These are phyloP conservation scores for Pseudachorutes palmiensis DNA, from an alignment of 1,140 invertebrate genomes.

Conservation along the genomic window DNA sequence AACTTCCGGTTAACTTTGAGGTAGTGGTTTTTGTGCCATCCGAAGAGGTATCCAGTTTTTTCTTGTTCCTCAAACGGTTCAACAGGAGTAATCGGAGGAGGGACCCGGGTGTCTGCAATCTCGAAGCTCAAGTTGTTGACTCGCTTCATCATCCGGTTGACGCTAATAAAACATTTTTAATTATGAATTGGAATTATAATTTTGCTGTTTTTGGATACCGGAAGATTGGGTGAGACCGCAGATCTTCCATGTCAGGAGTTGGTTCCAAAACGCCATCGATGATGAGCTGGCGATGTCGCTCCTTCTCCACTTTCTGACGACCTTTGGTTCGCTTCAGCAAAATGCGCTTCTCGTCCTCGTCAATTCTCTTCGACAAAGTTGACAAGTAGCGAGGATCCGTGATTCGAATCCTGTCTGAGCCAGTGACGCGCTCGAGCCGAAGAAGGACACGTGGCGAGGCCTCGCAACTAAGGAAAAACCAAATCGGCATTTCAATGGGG, in stretches of 20 bases:
- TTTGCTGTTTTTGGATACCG: slow-evolving; percentile 23
- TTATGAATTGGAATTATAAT: neutral
- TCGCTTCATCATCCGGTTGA: slow-evolving; percentile 2
- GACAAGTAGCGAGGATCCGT: slow-evolving; percentile 29
- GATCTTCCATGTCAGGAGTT: slow-evolving; percentile 30
- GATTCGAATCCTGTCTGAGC: slow-evolving; percentile 29
- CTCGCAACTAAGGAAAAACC: slow-evolving; percentile 1
- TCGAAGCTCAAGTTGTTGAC: neutral
- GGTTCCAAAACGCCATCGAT: slow-evolving; percentile 34
- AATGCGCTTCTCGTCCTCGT: slow-evolving; percentile 25
- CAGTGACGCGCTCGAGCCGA: slow-evolving; percentile 33
- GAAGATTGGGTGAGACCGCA: slow-evolving; percentile 31
- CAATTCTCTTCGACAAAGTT: slow-evolving; percentile 23
- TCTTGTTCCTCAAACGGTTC: neutral
- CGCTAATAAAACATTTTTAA: neutral
- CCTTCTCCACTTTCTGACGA: slow-evolving; percentile 25
- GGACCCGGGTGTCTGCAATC: neutral
- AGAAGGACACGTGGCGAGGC: slow-evolving; percentile 29
- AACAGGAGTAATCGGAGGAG: neutral
- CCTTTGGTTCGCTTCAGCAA: slow-evolving; percentile 19
- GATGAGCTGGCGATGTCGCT: slow-evolving; percentile 23
- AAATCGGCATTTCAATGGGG: neutral
- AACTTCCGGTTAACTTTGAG: neutral
- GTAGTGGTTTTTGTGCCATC: neutral
- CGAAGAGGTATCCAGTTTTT: neutral